Base-by-base conservation (phyloP, 2,113 vertebrate species). In the Aepyceros melampus region DNA sequence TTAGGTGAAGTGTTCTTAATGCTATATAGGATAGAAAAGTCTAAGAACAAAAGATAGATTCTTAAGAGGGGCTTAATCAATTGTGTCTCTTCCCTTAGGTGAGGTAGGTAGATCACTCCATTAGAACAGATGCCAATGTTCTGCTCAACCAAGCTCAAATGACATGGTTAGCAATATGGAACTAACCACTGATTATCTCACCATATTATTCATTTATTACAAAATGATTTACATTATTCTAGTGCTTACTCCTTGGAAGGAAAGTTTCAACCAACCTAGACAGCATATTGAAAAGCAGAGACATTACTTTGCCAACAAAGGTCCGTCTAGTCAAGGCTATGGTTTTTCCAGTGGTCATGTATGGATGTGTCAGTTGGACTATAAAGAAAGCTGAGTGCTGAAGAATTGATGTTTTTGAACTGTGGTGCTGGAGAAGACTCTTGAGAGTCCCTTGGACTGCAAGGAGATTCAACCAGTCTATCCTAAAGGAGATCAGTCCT, bases 171-270 rank as follows among this genome's bases (percentile, higher is more conserved):
- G 27, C 12, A 88, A 16, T 4, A 12, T 16, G 74, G 31, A 15
- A 31, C 45, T 29, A 33, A 31, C 27, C 8, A n/a, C 31, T 87
- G 56, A 51, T 55, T n/a, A 82, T 95, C 74, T 84, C 40, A 79
- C 60, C 74, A 10, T 60, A 21, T 83, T 78, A 36, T 51, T 92
- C 17, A 45, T 96, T 82, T 91, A 89, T 87, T 62, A 60, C 6
- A 82, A 93, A 86, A 45, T 45, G 17, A 64, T 64, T 16, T 67
- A 47, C 36, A 64, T 58, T 55, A 89, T 53, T 87, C 67, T 31
- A 47, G 29, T 40, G 36, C 5, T 74, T 71, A 36, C n/a, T 67
- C 4, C 17, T 36, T 67, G 64, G 33, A 36, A 67, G 64, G 4
- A 36, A 67, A 67, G 9, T 36, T 67, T 21, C 4, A 16, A 21